Evolutionary conservation across 2,888 invertebrate species (phyloP), one percentile per base, ranked within the genome.

Genomic region (Ommatoiulus sabulosus): DNA sequence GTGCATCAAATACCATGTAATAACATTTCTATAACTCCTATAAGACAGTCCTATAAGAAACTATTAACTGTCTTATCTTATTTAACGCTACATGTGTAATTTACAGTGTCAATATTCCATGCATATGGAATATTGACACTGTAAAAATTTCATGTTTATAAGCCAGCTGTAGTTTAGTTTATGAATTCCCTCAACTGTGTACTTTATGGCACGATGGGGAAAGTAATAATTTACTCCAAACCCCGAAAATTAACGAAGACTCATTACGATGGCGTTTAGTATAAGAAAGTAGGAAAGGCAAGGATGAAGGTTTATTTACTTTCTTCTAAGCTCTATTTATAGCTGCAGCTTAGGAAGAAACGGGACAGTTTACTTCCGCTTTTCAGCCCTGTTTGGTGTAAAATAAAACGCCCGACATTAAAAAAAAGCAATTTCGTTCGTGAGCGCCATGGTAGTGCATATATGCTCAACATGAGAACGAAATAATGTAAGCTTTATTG

Each of bases 401-500:
- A 72, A 72, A 72, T 72, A 72, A 72, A 72, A 72, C 72, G 72
- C 72, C 72, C 24, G 72, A 10, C 72, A 24, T 72, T 72, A 72
- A 72, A 72, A 72, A 72, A 72, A 72, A 72, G 72, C 72, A 72
- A 72, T 72, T 72, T 52, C 2, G 63, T 20, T n/a, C 63, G 20
- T 7, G 63, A 63, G 20, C n/a, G 63, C n/a, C n/a, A 20, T 63
- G 35, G 35, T 35, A 35, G 35, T 1, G 1, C 2, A 24, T 72
- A 72, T 72, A 24, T 24, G 24, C 24, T 12, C 72, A 24, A 72
- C 20, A 52, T 52, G 52, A 1, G 52, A 52, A 52, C 52, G 52
- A 52, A 52, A n/a, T 24, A 72, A 72, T 72, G 72, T 24, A 72
- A 72, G 72, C 72, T 72, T 72, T 72, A 72, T 72, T 72, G 72